Evolutionary conservation across 2,113 vertebrate species (phyloP).

Genomic region (Menura novaehollandiae): DNA sequence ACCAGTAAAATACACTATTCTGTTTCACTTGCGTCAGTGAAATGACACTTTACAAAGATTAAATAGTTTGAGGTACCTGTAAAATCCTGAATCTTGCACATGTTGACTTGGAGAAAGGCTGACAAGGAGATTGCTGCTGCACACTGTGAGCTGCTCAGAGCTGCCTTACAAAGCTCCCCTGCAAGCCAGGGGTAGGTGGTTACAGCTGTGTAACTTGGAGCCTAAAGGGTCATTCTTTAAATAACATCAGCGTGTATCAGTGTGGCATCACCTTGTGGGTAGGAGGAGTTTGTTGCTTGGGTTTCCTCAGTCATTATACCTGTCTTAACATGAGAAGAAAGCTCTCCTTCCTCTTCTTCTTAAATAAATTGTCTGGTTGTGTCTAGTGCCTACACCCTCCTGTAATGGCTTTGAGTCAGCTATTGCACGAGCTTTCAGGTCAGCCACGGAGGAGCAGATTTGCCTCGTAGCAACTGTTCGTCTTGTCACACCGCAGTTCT

Average conservation of each 20-base stretch:
- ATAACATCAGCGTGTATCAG: not conserved
- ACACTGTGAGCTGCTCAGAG: not conserved
- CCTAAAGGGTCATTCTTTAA: not conserved
- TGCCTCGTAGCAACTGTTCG: conserved; percentile 89
- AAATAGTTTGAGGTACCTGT: not conserved
- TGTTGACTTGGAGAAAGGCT: not conserved
- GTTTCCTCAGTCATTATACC: not conserved
- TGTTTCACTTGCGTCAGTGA: not conserved
- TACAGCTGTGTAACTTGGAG: not conserved
- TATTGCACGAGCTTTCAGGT: conserved; percentile 77
- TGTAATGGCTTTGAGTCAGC: conserved; percentile 82
- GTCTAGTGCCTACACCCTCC: conserved; percentile 83
- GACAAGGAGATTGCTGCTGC: not conserved
- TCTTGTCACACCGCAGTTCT: conserved; percentile 79
- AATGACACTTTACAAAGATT: not conserved
- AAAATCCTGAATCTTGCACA: not conserved
- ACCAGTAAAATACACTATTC: not conserved
- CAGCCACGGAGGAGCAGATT: conserved; percentile 84
- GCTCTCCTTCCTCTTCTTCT: not conserved
- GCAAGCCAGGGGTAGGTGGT: not conserved
- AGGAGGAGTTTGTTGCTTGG: not conserved
- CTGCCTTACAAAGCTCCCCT: not conserved
- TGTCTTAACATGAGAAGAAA: not conserved
- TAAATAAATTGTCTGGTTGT: conserved; percentile 40
- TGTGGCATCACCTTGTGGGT: not conserved